Percentiles rank a stretch among this genome's conserved stretches.
Conservation (phyloP, 2,888 invertebrate species). For the Rhagium mordax region DNA sequence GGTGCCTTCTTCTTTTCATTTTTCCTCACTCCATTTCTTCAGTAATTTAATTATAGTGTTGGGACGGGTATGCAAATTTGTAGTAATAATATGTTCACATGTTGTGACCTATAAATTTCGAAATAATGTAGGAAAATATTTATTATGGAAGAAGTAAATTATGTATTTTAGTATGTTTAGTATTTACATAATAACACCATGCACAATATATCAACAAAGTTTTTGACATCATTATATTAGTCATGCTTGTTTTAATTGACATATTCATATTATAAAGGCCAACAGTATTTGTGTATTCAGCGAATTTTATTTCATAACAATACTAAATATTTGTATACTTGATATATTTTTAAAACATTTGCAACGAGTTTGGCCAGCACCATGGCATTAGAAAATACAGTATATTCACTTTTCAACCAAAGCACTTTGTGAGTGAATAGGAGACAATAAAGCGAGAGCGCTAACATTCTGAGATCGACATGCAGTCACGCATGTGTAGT, state of each 20-base stretch:
- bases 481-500: no score
- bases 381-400: no score
- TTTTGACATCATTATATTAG: background rate
- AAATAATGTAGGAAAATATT: background rate
- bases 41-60: no score
- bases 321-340: conserved; percentile 26
- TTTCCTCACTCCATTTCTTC: no score
- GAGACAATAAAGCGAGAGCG: no score
- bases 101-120: background rate
- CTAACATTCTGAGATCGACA: no score
- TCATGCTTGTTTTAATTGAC: background rate
- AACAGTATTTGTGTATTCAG: conserved; percentile 22
- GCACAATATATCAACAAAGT: background rate
- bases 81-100: background rate
- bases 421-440: no score
- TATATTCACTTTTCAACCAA: no score
- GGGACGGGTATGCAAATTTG: no score
- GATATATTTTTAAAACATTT: conserved; percentile 12
- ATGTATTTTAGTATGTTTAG: background rate
- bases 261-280: background rate
- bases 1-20: no score
- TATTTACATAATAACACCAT: background rate
- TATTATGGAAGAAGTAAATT: background rate
- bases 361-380: background rate
- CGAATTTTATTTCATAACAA: conserved; percentile 14